Conservation (phyloP, 1,140 invertebrate species). For the Nautilus pompilius region DNA sequence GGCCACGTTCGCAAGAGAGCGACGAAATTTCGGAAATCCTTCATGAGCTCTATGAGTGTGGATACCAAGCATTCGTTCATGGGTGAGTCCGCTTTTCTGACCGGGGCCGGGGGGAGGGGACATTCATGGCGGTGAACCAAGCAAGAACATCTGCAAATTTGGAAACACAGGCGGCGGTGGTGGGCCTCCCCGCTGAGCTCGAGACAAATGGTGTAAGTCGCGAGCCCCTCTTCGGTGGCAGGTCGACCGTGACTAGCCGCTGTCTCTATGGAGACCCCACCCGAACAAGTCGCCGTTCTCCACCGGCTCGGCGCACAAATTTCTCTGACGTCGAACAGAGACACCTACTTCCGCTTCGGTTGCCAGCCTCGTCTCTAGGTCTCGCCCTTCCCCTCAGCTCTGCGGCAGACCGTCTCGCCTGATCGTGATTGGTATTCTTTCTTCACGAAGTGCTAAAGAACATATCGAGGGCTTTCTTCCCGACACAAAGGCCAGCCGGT, state of each 20-base stretch:
- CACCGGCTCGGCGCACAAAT: too few species aligned
- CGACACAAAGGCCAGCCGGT: too few species aligned
- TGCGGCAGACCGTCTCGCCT: too few species aligned
- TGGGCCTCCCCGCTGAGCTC: slow-evolving; percentile 16
- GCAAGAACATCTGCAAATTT: slow-evolving; percentile 6
- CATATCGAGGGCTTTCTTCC: too few species aligned
- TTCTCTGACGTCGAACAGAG: too few species aligned
- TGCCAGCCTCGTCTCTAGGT: too few species aligned
- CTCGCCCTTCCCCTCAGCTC: too few species aligned
- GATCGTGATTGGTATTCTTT: too few species aligned
- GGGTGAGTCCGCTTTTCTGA: slow-evolving; percentile 9
- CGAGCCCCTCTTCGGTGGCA: background rate
- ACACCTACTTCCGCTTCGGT: too few species aligned
- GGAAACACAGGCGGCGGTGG: slow-evolving; percentile 1
- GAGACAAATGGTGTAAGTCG: slow-evolving; percentile 21
- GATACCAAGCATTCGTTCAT: slow-evolving; percentile 25
- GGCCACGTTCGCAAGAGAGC: slow-evolving; percentile 38
- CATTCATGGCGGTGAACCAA: background rate
- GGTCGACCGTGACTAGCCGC: background rate
- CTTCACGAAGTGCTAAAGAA: too few species aligned
- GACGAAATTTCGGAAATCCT: slow-evolving; percentile 39
- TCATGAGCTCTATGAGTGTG: slow-evolving; percentile 20
- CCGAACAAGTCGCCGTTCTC: too few species aligned
- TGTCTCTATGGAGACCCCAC: too few species aligned
- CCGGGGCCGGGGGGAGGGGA: background rate